phyloP scores from a whole-genome alignment of 2,888 invertebrate genomes.

The Lepidochrysops patricia region DNA sequence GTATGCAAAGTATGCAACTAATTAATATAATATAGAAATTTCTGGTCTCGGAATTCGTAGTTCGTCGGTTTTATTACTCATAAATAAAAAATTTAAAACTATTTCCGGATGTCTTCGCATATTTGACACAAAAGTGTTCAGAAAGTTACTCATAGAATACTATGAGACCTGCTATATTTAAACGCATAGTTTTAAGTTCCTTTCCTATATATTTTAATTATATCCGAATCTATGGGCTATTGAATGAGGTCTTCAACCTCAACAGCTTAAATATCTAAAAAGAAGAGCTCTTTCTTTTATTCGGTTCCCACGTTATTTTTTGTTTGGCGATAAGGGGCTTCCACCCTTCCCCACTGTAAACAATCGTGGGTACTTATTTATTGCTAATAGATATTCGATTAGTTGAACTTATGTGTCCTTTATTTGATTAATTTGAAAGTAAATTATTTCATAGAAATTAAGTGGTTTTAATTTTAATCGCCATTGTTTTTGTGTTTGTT shows the following conservation, averaged over 20 bases:
- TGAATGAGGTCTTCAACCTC: constrained; percentile 45
- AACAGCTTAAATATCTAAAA: constrained; percentile 48
- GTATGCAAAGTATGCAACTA: background rate
- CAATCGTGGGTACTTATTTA: constrained; percentile 65
- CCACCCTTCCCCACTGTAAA: constrained; percentile 66
- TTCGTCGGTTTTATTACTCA: background rate
- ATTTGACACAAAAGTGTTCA: constrained; percentile 3
- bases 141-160: background rate
- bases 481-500: background rate
- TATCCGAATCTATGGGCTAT: constrained; percentile 33
- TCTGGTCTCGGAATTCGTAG: background rate
- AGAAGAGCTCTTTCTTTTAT: constrained; percentile 59
- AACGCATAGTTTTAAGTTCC: background rate
- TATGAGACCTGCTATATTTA: background rate
- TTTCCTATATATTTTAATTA: constrained; percentile 19
- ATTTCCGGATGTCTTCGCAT: background rate
- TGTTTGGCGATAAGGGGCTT: constrained; percentile 69
- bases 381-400: constrained; percentile 67
- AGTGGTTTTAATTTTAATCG: background rate
- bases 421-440: background rate
- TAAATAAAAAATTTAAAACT: background rate
- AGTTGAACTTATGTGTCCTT: constrained; percentile 32
- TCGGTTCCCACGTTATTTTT: constrained; percentile 70
- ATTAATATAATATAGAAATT: background rate
- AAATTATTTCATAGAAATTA: background rate